Conservation (phyloP, 2,113 vertebrate species). For the Amphilophus citrinellus region DNA sequence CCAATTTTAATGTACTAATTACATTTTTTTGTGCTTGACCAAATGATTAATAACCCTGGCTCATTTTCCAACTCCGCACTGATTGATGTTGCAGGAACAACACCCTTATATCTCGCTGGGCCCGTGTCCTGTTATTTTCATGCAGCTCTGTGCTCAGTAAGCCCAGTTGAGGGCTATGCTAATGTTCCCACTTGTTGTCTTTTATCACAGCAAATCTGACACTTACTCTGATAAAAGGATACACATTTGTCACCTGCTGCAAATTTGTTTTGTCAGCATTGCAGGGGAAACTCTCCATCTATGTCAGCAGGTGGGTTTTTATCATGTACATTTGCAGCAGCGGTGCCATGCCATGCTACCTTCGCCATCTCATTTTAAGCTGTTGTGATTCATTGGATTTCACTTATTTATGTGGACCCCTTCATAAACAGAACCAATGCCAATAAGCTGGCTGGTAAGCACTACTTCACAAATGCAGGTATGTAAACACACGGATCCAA, state of each 20-base stretch:
- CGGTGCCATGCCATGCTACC: neutral
- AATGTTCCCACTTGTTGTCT: conserved; percentile 48
- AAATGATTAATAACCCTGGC: conserved; percentile 75
- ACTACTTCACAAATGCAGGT: neutral
- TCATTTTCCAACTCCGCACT: conserved; percentile 59
- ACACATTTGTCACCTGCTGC: conserved; percentile 31
- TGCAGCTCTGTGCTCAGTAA: conserved; percentile 8
- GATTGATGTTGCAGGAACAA: conserved; percentile 70
- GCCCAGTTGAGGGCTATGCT: conserved; percentile 44
- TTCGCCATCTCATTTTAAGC: neutral
- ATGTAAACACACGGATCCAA: neutral
- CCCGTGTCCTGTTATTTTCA: conserved; percentile 47
- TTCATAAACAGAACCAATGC: neutral
- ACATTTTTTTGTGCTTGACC: conserved; percentile 64
- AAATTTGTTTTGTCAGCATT: conserved; percentile 28
- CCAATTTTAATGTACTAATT: conserved; percentile 77
- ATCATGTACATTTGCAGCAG: neutral
- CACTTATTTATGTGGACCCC: neutral
- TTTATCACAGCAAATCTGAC: conserved; percentile 54
- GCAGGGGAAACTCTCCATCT: neutral
- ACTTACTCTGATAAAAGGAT: conserved; percentile 45
- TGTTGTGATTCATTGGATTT: neutral
- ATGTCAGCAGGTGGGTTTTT: conserved; percentile 31
- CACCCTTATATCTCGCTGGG: conserved; percentile 35
- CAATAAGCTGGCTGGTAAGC: neutral